These are phyloP conservation scores for Andrena marginata DNA, from an alignment of 2,888 invertebrate species.

Conservation along the genomic window DNA sequence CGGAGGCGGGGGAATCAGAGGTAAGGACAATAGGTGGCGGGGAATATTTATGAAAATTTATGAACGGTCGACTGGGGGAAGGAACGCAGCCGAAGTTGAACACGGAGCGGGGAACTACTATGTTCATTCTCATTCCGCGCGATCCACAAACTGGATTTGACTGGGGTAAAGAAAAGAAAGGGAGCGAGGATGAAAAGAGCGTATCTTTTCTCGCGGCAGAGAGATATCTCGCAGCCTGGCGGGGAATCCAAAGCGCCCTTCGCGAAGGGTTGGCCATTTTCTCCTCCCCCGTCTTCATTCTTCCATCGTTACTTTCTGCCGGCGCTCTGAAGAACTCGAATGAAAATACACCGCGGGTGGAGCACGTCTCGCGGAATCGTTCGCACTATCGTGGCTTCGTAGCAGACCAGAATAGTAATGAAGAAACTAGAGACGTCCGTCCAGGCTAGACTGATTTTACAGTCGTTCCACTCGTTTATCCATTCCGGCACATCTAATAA, in stretches of 20 bases:
- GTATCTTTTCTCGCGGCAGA: conserved; percentile 36
- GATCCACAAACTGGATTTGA: conserved; percentile 45
- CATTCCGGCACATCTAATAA: not conserved
- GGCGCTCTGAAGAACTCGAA: conserved; percentile 26
- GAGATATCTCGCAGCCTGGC: conserved; percentile 24
- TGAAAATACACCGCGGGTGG: conserved; percentile 47
- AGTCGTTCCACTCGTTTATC: not conserved
- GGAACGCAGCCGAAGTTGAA: not conserved
- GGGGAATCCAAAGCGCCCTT: conserved; percentile 28
- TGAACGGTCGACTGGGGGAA: conserved; percentile 22
- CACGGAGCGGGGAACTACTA: no score
- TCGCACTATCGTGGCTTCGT: conserved; percentile 56
- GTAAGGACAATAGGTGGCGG: not conserved
- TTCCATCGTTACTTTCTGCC: conserved; percentile 39
- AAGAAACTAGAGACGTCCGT: conserved; percentile 4
- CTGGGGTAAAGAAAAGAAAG: conserved; percentile 25
- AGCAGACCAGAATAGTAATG: conserved; percentile 57
- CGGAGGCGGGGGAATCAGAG: not conserved
- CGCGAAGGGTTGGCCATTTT: conserved; percentile 35
- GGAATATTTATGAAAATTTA: conserved; percentile 32
- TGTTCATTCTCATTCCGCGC: conserved; percentile 41
- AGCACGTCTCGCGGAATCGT: conserved; percentile 59
- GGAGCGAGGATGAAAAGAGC: not conserved
- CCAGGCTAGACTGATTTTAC: conserved; percentile 26
- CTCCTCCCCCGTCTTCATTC: conserved; percentile 34